Base-by-base conservation (phyloP, 2,113 vertebrate genomes). In the Petrocephalus microphthalmus region DNA sequence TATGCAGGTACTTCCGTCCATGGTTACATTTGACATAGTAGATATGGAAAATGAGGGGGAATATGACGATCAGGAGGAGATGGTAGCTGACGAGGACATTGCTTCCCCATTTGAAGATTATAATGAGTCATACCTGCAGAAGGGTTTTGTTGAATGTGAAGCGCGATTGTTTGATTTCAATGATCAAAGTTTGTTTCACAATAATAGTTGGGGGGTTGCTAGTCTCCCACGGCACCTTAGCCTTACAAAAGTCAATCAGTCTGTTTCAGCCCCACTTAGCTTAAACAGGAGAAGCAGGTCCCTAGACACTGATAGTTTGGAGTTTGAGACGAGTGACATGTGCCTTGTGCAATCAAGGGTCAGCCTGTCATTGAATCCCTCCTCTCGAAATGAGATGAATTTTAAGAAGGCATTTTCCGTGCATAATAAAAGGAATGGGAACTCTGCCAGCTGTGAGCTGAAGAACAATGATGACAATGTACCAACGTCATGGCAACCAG, bases 21-120 rank as follows among this genome's bases (percentile, higher is more conserved):
- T 99, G 92, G 97, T 99, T 88, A 99, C 97, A 0, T 99, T 99
- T 17, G 98, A 99, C 15, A 96, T 99, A 0, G 98, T 97, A 0
- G 97, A 99, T 0, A 97, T 99, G 93, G 97, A 98, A 90, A 96
- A 96, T 60, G 98, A 99, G 84, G 98, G 97, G 0, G 97, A 97
- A 89, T 99, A 97, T 0, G 98, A 99, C 85, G 96, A 97, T 89
- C 97, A 95, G 47, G 95, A 96, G 0, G 97, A 97, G 88, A 96
- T 97, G 94, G 97, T 94, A 0, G 95, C 95, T 0, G 97, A 96
- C 0, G 97, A 98, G 92, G 97, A 96, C 87, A 94, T 97, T 0
- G 93, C 96, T 0, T 95, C 96, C 0, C 96, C 97, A n/a, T 97
- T 96, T 86, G 97, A 98, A 94, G 95, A 95, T 51, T 98, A 98